Evolutionary conservation across 2,888 invertebrate species (phyloP), one percentile per base, ranked within the genome.

Genomic region (Endotricha flammealis): DNA sequence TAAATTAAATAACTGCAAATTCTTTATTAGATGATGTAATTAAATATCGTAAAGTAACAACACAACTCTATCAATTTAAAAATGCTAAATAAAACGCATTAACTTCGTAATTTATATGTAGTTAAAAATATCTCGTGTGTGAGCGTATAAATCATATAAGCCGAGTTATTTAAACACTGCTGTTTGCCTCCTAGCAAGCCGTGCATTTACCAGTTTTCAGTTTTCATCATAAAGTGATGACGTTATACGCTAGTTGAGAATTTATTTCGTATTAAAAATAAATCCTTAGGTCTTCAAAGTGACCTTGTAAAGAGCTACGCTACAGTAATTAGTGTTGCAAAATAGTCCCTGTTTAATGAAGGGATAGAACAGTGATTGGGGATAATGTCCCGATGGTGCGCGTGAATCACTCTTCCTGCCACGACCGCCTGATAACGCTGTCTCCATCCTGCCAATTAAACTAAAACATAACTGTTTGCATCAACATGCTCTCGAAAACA

Each of bases 361-460:
- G 68, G 63, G 58, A 55, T 65, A 55, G 47, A 59, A 60, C 64
- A 56, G 67, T 69, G 77, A 74, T 73, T 73, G 72, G 71, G 76
- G 73, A 79, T 77, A 76, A 68, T 68, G 72, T 71, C 50, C 57
- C 57, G 59, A 53, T 53, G 57, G 55, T 50, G 61, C 50, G 57
- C 50, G 58, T 83, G 83, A 81, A 46, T 82, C 86, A 86, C 57
- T 72, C 80, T 79, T 86, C 85, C 85, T 82, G 83, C 72, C 67
- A 57, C 64, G 48, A 60, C 64, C 53, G 50, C 54, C 55, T 64
- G 85, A 85, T 85, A 83, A 82, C 85, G 71, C 52, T 64, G 64
- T 64, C 64, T 63, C 74, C 81, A 75, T 85, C 85, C 85, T 83
- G 85, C 78, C 79, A 70, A 77, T 76, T 77, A 66, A 66, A 73